phyloP scores from a whole-genome alignment of 2,113 vertebrate species.

The Rhizomys pruinosus region DNA sequence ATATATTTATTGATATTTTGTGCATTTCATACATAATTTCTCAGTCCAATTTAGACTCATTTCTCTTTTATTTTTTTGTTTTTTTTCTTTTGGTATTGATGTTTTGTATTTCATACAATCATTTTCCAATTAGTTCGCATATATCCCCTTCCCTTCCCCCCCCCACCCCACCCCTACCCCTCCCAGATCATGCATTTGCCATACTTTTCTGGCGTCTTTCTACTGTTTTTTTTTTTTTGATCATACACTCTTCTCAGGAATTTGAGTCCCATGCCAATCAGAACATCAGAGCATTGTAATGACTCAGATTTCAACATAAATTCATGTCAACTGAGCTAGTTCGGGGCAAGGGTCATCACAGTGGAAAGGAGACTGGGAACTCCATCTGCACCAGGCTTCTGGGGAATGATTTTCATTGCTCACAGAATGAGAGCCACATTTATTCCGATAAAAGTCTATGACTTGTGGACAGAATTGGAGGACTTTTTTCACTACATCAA shows the following conservation, averaged over 20 bases:
- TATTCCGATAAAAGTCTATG: slow-evolving; percentile 62
- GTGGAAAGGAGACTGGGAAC: neutral
- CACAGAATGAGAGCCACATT: slow-evolving; percentile 38
- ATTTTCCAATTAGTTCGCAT: too few species aligned
- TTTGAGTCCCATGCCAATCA: slow-evolving; percentile 51
- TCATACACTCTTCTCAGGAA: neutral
- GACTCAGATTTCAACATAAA: slow-evolving; percentile 30
- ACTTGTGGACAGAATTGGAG: slow-evolving; percentile 22
- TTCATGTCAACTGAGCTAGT: slow-evolving; percentile 44
- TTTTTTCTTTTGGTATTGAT: too few species aligned
- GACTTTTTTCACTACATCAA: slow-evolving; percentile 53
- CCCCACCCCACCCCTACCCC: too few species aligned
- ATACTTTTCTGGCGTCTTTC: too few species aligned
- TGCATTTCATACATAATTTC: too few species aligned
- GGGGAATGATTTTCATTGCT: neutral
- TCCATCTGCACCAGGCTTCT: neutral
- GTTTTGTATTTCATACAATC: too few species aligned
- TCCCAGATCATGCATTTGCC: too few species aligned
- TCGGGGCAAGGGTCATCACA: neutral
- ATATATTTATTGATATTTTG: too few species aligned
- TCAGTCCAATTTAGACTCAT: too few species aligned
- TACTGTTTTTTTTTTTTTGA: too few species aligned
- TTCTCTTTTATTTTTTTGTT: too few species aligned
- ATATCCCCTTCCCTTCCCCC: too few species aligned
- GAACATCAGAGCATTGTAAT: slow-evolving; percentile 46